These are phyloP conservation scores for Virgularia gustaviana DNA, from an alignment of 92 coral and sea anemone genomes.

Conservation along the genomic window DNA sequence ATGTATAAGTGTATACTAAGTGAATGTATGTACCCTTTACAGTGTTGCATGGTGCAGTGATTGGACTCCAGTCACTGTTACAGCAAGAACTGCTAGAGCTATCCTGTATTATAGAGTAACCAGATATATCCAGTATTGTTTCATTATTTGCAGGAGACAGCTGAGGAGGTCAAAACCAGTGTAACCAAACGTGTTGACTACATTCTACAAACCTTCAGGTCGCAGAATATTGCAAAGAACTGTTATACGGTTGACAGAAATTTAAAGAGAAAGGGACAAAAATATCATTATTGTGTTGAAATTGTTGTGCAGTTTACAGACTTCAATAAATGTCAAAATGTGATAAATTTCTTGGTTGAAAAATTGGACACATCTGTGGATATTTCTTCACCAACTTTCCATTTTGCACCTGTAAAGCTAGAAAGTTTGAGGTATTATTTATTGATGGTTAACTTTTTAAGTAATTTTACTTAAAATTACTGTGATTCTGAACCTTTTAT, in stretches of 20 bases:
- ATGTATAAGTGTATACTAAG: not conserved
- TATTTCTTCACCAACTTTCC: slow-evolving; percentile 71
- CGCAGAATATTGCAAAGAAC: slow-evolving; percentile 69
- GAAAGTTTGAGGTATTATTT: slow-evolving; percentile 82
- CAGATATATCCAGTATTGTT: not conserved
- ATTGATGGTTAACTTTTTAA: not conserved
- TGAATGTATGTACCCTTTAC: no score
- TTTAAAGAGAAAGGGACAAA: slow-evolving; percentile 56
- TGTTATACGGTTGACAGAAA: slow-evolving; percentile 64
- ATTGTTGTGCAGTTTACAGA: slow-evolving; percentile 73
- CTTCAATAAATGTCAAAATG: slow-evolving; percentile 84
- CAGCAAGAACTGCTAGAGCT: not conserved
- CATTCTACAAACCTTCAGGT: slow-evolving; percentile 74
- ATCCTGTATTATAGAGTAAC: not conserved
- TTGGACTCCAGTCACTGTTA: no score
- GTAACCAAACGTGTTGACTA: slow-evolving; percentile 92
- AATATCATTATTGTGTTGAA: slow-evolving; percentile 67
- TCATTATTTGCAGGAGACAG: slow-evolving; percentile 66
- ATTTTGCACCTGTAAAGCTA: slow-evolving; percentile 65
- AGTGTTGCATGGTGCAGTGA: no score
- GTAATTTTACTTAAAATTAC: not conserved
- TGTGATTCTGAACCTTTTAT: not conserved
- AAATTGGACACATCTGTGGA: slow-evolving; percentile 81
- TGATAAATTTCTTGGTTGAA: slow-evolving; percentile 88
- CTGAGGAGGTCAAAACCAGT: slow-evolving; percentile 86